These are phyloP conservation scores for Calameuta filiformis DNA, from an alignment of 2,888 invertebrate species.

Conservation along the genomic window DNA sequence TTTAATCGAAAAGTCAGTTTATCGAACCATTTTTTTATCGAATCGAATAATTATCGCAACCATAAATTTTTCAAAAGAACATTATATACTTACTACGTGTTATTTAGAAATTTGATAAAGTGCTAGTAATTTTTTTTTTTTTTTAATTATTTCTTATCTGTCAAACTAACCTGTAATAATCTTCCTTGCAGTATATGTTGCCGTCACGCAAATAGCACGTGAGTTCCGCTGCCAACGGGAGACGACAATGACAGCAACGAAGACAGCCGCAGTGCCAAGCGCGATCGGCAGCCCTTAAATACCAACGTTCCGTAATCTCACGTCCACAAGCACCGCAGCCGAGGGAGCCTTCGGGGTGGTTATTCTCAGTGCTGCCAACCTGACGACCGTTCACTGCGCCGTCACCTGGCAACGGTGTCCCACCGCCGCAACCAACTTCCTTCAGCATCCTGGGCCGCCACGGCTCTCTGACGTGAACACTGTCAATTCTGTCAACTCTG, in stretches of 20 bases:
- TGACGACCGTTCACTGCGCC: slow-evolving; percentile 66
- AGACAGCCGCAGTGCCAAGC: slow-evolving; percentile 91
- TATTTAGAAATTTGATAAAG: no score
- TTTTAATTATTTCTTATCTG: not conserved
- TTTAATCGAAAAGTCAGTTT: no score
- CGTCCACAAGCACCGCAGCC: slow-evolving; percentile 73
- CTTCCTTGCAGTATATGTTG: slow-evolving; percentile 93
- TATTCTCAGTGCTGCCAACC: slow-evolving; percentile 48
- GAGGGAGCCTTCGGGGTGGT: slow-evolving; percentile 48
- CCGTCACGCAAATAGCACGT: slow-evolving; percentile 92
- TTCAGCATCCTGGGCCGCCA: slow-evolving; percentile 71
- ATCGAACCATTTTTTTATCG: no score
- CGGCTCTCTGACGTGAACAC: not conserved
- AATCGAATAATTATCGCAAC: no score
- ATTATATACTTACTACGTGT: no score
- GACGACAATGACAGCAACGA: slow-evolving; percentile 85
- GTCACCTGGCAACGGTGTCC: slow-evolving; percentile 69
- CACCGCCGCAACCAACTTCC: slow-evolving; percentile 69
- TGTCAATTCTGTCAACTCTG: not conserved
- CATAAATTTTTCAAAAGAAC: no score
- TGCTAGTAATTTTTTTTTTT: no score
- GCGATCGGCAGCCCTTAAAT: slow-evolving; percentile 86
- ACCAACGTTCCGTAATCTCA: slow-evolving; percentile 74
- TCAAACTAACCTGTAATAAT: slow-evolving; percentile 85
- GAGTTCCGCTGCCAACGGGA: slow-evolving; percentile 85